Conservation (phyloP, 1,140 invertebrate species). For the Branchinecta lynchi region DNA sequence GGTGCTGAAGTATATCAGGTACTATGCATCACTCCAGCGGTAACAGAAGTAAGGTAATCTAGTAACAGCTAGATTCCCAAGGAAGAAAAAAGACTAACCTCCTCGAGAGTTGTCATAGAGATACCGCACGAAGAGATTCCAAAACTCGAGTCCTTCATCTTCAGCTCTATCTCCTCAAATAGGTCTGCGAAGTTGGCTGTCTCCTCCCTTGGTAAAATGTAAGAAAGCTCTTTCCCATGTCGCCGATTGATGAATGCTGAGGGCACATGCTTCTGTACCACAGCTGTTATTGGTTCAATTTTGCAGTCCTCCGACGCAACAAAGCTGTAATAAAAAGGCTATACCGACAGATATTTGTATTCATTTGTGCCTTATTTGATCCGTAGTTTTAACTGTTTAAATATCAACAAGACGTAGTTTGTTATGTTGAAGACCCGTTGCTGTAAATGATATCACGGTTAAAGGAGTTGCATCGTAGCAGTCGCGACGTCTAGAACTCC, state of each 20-base stretch:
- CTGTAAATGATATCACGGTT: too few relatives aligned
- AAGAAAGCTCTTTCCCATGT: conserved; percentile 55
- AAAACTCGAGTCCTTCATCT: conserved; percentile 32
- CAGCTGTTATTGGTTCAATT: conserved; percentile 40
- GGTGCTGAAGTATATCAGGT: too few relatives aligned
- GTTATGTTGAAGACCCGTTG: too few relatives aligned
- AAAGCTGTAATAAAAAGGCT: conserved; percentile 32
- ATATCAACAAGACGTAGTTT: too few relatives aligned
- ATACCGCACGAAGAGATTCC: conserved; percentile 74
- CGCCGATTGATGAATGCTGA: conserved; percentile 51
- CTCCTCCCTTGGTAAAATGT: conserved; percentile 54
- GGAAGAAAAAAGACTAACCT: conserved; percentile 42
- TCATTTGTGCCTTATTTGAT: too few relatives aligned
- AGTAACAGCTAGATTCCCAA: too few relatives aligned
- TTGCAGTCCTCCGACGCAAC: conserved; percentile 38
- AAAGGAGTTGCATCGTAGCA: too few relatives aligned
- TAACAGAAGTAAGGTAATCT: too few relatives aligned
- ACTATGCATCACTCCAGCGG: too few relatives aligned
- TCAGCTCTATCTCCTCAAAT: conserved; percentile 51
- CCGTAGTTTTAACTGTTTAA: too few relatives aligned
- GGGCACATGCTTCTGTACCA: conserved; percentile 47
- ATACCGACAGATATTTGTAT: too few relatives aligned
- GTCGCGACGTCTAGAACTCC: too few relatives aligned
- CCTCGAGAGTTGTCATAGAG: conserved; percentile 83
- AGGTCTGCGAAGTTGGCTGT: conserved; percentile 53